phyloP scores from a whole-genome alignment of 2,888 invertebrate species.

The Camptogramma bilineatum region DNA sequence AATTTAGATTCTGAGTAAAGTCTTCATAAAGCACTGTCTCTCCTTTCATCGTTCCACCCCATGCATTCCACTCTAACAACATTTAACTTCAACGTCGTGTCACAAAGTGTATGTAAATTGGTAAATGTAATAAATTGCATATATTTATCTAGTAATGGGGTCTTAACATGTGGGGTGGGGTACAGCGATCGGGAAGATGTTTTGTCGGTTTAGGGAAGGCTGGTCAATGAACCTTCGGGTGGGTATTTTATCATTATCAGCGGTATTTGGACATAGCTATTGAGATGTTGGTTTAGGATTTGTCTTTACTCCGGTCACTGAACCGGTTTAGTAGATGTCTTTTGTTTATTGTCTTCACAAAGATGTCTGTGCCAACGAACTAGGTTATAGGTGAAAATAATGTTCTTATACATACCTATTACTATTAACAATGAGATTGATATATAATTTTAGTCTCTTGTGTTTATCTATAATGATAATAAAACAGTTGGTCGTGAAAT shows the following conservation, averaged over 20 bases:
- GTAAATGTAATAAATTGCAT: slow-evolving; percentile 84
- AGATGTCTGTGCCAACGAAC: not conserved
- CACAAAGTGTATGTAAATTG: slow-evolving; percentile 82
- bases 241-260: slow-evolving; percentile 14
- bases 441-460: no score
- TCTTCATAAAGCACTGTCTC: slow-evolving; percentile 12
- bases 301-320: slow-evolving; percentile 4
- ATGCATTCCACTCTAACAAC: slow-evolving; percentile 62
- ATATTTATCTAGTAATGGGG: slow-evolving; percentile 80
- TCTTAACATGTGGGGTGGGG: slow-evolving; percentile 70
- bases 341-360: slow-evolving; percentile 6
- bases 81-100: slow-evolving; percentile 72
- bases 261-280: slow-evolving; percentile 47
- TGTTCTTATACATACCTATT: no score
- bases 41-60: slow-evolving; percentile 44
- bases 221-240: slow-evolving; percentile 26
- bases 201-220: slow-evolving; percentile 48
- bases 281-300: slow-evolving; percentile 54
- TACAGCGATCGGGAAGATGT: slow-evolving; percentile 53
- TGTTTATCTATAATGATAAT: no score
- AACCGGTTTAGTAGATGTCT: not conserved
- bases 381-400: slow-evolving; percentile 9
- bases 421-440: no score
- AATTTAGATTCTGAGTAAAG: not conserved
- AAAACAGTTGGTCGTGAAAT: no score